phyloP scores from a whole-genome alignment of 2,113 vertebrate genomes.

The Plotosus lineatus region DNA sequence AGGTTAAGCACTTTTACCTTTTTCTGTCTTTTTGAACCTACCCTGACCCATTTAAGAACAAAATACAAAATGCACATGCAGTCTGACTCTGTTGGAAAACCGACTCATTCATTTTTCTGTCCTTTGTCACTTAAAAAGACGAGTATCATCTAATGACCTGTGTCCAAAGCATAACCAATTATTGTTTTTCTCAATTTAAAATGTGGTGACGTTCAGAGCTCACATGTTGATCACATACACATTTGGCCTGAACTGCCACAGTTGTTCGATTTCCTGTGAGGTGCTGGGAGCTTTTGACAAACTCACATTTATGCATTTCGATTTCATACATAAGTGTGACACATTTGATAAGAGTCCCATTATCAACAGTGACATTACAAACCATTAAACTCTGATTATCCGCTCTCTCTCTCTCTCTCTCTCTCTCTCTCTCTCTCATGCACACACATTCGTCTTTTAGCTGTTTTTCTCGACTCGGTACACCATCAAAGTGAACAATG shows the following conservation, averaged over 20 bases:
- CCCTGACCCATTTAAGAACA: too few species aligned
- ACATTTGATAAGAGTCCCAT: constrained; percentile 10
- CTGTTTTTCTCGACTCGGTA: not conserved
- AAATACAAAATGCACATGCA: too few species aligned
- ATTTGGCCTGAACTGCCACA: not conserved
- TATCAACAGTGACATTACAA: constrained; percentile 22
- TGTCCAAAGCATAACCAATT: not conserved
- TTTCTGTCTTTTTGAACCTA: too few species aligned
- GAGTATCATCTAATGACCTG: not conserved
- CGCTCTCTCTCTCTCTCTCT: not conserved
- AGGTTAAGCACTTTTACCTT: too few species aligned
- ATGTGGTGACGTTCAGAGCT: not conserved
- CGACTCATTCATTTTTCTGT: not conserved
- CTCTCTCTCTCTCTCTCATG: too few species aligned
- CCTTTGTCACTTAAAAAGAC: not conserved
- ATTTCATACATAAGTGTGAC: not conserved
- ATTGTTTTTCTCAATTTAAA: not conserved
- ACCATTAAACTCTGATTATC: constrained; percentile 24
- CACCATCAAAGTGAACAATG: not conserved
- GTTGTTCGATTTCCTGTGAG: not conserved
- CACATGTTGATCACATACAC: not conserved
- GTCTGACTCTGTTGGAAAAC: not conserved
- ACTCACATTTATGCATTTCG: not conserved
- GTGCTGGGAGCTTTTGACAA: constrained; percentile 8
- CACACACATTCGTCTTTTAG: not conserved